These are phyloP conservation scores for Magallana ariakensis DNA, from an alignment of 1,140 invertebrate species.

Conservation along the genomic window DNA sequence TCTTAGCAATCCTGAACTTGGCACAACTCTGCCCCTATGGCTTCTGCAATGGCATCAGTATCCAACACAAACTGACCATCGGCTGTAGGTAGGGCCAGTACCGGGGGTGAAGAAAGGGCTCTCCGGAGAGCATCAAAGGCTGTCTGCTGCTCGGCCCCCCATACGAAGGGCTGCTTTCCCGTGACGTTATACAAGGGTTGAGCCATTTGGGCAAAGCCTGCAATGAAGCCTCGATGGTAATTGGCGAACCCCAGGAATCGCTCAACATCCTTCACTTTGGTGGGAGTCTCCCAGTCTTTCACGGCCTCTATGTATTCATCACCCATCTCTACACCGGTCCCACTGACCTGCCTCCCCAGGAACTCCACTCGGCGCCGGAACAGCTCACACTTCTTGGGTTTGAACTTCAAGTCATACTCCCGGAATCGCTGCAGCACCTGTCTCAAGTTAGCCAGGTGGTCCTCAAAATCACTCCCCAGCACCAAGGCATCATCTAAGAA, in stretches of 20 bases:
- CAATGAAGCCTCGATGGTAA: conserved; percentile 10
- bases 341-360: too few species aligned
- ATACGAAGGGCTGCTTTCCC: too few species aligned
- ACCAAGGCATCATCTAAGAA: conserved; percentile 29
- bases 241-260: conserved; percentile 68
- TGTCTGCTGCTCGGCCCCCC: too few species aligned
- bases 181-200: conserved; percentile 51
- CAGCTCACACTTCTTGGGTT: too few species aligned
- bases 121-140: too few species aligned
- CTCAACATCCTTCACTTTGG: conserved; percentile 62
- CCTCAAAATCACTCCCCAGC: not conserved
- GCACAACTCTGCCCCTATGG: too few species aligned
- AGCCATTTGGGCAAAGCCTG: not conserved
- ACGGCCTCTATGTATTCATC: conserved; percentile 70
- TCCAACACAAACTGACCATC: too few species aligned
- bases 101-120: too few species aligned
- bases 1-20: not conserved
- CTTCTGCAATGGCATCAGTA: too few species aligned
- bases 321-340: conserved; percentile 61
- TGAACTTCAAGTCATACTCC: not conserved
- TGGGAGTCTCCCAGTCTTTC: conserved; percentile 65
- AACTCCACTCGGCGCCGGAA: too few species aligned
- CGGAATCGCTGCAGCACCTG: not conserved
- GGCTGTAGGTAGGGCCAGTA: too few species aligned
- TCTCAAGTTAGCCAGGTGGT: not conserved